Conservation (phyloP, 2,888 invertebrate genomes). For the Euplexia lucipara region DNA sequence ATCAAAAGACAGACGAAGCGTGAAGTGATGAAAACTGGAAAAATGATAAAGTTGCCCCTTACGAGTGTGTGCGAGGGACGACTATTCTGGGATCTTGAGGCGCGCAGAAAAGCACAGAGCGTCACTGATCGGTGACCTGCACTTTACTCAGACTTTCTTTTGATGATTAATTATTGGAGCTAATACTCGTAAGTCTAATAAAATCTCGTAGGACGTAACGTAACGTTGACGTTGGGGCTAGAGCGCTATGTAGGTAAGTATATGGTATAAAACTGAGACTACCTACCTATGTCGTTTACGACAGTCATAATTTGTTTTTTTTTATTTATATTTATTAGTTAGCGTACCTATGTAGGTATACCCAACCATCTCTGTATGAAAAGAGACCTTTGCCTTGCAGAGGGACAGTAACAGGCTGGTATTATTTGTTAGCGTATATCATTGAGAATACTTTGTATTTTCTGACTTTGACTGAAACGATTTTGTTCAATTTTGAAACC, state of each 20-base stretch:
- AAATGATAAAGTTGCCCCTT: slow-evolving; percentile 83
- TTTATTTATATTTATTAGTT: background rate
- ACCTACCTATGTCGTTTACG: slow-evolving; percentile 4
- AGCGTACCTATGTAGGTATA: no score
- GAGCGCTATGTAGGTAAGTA: slow-evolving; percentile 22
- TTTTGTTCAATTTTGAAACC: no score
- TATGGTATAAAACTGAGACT: no score
- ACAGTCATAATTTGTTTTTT: background rate
- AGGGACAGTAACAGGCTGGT: no score
- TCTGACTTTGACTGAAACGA: no score
- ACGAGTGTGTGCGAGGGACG: slow-evolving; percentile 74
- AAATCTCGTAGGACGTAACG: slow-evolving; percentile 17
- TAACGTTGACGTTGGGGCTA: slow-evolving; percentile 1
- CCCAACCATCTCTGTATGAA: no score
- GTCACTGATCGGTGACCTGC: slow-evolving; percentile 55
- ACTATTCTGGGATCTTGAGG: slow-evolving; percentile 85
- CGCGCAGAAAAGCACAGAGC: slow-evolving; percentile 38
- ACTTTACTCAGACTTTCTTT: slow-evolving; percentile 36
- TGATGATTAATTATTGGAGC: slow-evolving; percentile 38
- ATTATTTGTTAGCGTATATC: no score
- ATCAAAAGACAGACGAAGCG: slow-evolving; percentile 89
- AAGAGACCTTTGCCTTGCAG: no score
- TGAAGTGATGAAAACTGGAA: slow-evolving; percentile 90
- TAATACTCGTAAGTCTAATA: slow-evolving; percentile 36
- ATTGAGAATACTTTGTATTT: no score